Evolutionary conservation across 2,888 invertebrate genomes (phyloP), one percentile per base, ranked within the genome.

Genomic region (Actias luna): DNA sequence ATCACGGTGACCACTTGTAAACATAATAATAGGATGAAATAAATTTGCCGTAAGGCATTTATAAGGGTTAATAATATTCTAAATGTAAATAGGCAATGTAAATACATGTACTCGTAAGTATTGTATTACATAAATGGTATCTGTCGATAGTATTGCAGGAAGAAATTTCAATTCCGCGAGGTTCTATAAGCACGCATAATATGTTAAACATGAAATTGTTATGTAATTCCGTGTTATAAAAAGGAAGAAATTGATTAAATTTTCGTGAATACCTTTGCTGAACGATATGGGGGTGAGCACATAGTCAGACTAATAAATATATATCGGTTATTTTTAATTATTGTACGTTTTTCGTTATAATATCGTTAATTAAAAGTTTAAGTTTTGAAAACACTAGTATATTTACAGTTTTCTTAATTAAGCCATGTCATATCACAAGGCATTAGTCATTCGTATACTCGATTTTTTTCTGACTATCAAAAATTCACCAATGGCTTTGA

Each of bases 1-100:
- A 63, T 63, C 59, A 60, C 16, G 59, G 16, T 42, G 29, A 68
- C 58, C 58, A 68, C 61, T 64, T 65, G 31, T 22, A 22, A 50
- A 25, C 12, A 50, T 12, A 50, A 25, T 25, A 50, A 25, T 25
- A 50, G 25, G 25, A 50, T 12, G 46, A 50, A 25, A 50, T 50
- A 50, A 50, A 50, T 50, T 50, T 25, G 46, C 46, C 46, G 46
- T 22, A 25, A 50, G 8, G 12, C 12, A 50, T 50, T 50, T 50
- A 50, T 50, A 50, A 25, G 25, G 46, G 22, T 50, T 50, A 50
- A 50, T 25, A 50, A 50, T 50, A 50, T 50, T 25, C 46, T 25
- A 5, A 25, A 50, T 50, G 46, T 50, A 50, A 50, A 50, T 50
- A 25, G 46, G 46, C 25, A 50, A 50, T 50, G 46, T 50, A 50